These are phyloP conservation scores for Drosophila diplacantha DNA, from an alignment of 2,888 invertebrate species.

Conservation along the genomic window DNA sequence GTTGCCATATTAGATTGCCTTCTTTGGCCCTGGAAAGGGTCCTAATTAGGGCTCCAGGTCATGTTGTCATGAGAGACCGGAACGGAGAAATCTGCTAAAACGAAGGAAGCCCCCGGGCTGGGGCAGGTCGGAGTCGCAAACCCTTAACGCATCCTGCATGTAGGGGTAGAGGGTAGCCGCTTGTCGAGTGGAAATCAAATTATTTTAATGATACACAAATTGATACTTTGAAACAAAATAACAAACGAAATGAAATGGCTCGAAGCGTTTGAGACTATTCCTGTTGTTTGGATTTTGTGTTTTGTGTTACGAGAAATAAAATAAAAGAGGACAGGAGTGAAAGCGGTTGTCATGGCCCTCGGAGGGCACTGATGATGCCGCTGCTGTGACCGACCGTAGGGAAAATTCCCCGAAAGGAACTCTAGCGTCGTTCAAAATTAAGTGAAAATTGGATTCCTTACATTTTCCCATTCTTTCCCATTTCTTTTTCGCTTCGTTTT, in stretches of 20 bases:
- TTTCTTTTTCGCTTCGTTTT: background rate
- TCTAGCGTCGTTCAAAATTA: slow-evolving; percentile 55
- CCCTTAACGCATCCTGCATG: slow-evolving; percentile 8
- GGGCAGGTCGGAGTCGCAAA: background rate
- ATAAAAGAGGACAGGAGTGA: slow-evolving; percentile 13
- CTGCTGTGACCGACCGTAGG: slow-evolving; percentile 15
- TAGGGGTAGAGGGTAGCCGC: slow-evolving; percentile 27
- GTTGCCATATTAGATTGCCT: slow-evolving; percentile 50
- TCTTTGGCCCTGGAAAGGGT: slow-evolving; percentile 14
- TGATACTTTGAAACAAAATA: slow-evolving; percentile 73
- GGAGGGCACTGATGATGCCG: slow-evolving; percentile 8
- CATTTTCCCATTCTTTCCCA: slow-evolving; percentile 46
- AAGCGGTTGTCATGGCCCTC: slow-evolving; percentile 42
- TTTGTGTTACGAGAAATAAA: background rate
- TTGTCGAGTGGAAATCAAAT: slow-evolving; percentile 69
- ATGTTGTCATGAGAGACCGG: slow-evolving; percentile 5
- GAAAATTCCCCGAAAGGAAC: slow-evolving; percentile 50
- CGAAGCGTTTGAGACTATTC: slow-evolving; percentile 59
- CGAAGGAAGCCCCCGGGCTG: slow-evolving; percentile 1
- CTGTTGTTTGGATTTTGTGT: slow-evolving; percentile 1
- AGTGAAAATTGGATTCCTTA: slow-evolving; percentile 69
- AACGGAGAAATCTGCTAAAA: background rate
- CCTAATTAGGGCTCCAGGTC: slow-evolving; percentile 56
- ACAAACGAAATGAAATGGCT: slow-evolving; percentile 71
- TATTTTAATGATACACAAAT: slow-evolving; percentile 75